Evolutionary conservation across 1,140 invertebrate genomes (phyloP), one percentile per base, ranked within the genome.

Genomic region (Procambarus virginalis): DNA sequence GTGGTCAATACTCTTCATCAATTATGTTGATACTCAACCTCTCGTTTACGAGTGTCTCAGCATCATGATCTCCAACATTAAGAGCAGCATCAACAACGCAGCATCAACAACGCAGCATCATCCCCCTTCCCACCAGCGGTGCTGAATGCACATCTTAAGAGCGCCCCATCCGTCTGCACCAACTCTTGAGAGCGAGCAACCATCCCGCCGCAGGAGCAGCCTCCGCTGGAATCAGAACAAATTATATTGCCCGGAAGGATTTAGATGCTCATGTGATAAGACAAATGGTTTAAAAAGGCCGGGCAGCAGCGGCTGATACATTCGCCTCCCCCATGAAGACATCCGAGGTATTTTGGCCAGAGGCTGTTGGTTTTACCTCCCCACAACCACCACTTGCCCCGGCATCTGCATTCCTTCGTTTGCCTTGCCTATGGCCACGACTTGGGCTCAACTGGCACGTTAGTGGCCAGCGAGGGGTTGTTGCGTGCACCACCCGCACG

Each of bases 341-440:
- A 89, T 89, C 88, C 88, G 58, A 89, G 82, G 88, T 81, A 89
- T 89, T 89, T 89, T 89, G 49, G 81, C 88, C 81, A 84, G 81
- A n/a, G 88, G 88, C 88, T 89, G 88, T 89, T 89, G 88, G 88
- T 89, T 89, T 89, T 89, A 89, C 88, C 88, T 89, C 88, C 88
- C 81, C 88, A 49, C 88, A 89, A 89, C 88, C 88, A 81, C 88
- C 88, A 84, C 88, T 89, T 89, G 88, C 88, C 88, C 88, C 76
- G 55, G 81, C 81, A 84, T 81, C 88, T 84, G 88, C 88, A 89
- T 89, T 89, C 88, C 88, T 89, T 79, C 88, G 88, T 89, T 89
- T 84, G 46, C 22, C 80, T 70, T 48, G 51, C 78, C 51, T 70
- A 76, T 84, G 88, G 51, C 88, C 51, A 34, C 17, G 88, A 75